phyloP scores from a whole-genome alignment of 2,888 invertebrate genomes.

The Cantharis rustica region DNA sequence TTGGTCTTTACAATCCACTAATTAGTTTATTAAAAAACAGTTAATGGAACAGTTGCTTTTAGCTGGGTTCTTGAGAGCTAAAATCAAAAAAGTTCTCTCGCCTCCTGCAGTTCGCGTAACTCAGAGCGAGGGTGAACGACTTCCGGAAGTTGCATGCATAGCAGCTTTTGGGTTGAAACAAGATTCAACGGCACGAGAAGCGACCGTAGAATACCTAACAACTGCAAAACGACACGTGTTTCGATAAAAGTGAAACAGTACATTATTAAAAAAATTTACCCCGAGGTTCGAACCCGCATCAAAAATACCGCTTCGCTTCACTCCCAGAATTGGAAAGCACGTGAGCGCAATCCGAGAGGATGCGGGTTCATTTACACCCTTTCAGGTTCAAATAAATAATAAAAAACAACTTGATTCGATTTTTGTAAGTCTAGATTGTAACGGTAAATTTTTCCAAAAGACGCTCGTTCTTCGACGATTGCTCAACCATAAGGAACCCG shows the following conservation, averaged over 20 bases:
- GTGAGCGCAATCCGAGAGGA: neutral
- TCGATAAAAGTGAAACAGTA: constrained; percentile 3
- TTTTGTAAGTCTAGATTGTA: neutral
- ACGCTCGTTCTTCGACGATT: neutral
- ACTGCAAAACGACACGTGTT: constrained; percentile 6
- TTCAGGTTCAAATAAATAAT: neutral
- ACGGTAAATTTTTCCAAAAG: neutral
- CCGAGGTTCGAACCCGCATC: neutral
- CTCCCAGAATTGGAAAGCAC: neutral
- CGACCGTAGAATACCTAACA: constrained; percentile 9
- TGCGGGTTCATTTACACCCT: neutral
- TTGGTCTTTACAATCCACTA: neutral
- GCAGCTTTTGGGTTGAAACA: constrained; percentile 27
- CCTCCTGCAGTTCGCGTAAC: neutral
- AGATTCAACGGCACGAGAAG: constrained; percentile 24
- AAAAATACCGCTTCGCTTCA: neutral
- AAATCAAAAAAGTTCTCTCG: neutral
- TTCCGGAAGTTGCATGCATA: constrained; percentile 36
- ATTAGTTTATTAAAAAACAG: neutral
- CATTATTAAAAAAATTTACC: neutral
- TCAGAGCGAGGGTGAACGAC: constrained; percentile 33
- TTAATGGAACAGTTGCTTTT: neutral
- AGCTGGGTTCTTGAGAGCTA: neutral
- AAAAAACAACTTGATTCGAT: neutral
- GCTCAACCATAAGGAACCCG: neutral